A percentile compares a stretch with the other conserved stretches of the same genome.
Evolutionary conservation across 2,797 vertebrate species (phyloP).

Genomic region (Bovichtus variegatus): DNA sequence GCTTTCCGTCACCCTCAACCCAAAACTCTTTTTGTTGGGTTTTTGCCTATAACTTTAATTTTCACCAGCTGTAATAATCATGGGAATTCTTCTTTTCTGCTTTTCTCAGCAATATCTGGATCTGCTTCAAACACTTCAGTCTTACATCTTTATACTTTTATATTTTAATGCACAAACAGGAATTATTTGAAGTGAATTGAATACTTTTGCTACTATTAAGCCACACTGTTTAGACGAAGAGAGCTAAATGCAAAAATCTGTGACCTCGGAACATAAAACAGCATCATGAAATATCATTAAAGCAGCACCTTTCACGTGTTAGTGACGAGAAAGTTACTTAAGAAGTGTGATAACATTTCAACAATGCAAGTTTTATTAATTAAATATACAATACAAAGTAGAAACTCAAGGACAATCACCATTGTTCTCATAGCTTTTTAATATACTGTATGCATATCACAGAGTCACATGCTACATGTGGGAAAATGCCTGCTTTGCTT

Average conservation of each 20-base stretch:
- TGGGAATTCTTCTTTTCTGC: not conserved
- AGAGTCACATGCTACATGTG: not conserved
- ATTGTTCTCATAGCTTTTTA: not conserved
- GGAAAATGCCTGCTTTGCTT: not conserved
- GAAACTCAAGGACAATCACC: not conserved
- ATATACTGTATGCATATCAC: not conserved
- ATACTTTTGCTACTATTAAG: not conserved
- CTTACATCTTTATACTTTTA: not conserved
- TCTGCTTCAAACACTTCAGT: slow-evolving; percentile 1
- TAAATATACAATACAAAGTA: not conserved
- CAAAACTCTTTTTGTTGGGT: not conserved
- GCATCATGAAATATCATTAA: not conserved
- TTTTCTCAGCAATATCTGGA: not conserved
- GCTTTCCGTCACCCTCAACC: not conserved
- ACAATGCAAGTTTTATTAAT: not conserved
- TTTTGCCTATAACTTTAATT: not conserved
- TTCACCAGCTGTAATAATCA: not conserved
- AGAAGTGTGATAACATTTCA: not conserved
- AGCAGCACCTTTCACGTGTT: not conserved
- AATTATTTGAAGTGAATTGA: not conserved
- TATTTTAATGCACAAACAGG: not conserved
- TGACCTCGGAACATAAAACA: not conserved
- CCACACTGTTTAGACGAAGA: not conserved
- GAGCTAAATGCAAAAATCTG: not conserved
- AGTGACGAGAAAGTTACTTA: not conserved